Conservation (phyloP, 2,888 invertebrate genomes). For the Scaeva pyrastri region DNA sequence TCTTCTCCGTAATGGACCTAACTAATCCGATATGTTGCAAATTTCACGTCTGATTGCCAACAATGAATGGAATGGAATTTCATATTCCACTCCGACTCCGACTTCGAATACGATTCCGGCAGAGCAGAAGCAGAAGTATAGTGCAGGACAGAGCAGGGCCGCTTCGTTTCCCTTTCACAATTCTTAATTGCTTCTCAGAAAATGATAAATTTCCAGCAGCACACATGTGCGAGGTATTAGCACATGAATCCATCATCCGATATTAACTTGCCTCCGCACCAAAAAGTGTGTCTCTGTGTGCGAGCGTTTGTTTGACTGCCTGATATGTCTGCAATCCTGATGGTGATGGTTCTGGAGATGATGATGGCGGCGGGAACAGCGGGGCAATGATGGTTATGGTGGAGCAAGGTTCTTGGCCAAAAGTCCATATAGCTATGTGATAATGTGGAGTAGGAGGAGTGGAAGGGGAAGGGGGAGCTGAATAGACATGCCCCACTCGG, state of each 20-base stretch:
- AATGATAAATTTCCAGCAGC: constrained; percentile 75
- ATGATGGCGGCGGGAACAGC: background rate
- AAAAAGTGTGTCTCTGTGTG: constrained; percentile 31
- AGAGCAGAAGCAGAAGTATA: too few species aligned
- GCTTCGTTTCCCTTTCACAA: constrained; percentile 59
- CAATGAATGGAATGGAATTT: constrained; percentile 71
- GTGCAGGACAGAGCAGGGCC: background rate
- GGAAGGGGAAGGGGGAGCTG: too few species aligned
- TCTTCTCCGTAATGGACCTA: constrained; percentile 66
- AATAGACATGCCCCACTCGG: constrained; percentile 36
- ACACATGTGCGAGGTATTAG: constrained; percentile 76
- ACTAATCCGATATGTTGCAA: constrained; percentile 76
- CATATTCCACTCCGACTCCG: constrained; percentile 58
- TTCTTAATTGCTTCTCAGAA: constrained; percentile 75
- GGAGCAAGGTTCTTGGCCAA: constrained; percentile 50
- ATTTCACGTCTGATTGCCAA: constrained; percentile 75
- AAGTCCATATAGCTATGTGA: constrained; percentile 26
- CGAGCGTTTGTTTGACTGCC: constrained; percentile 5
- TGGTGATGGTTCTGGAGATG: background rate
- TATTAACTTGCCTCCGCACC: constrained; percentile 71
- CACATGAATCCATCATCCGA: constrained; percentile 75
- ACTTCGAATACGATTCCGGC: too few species aligned
- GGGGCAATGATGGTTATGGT: background rate
- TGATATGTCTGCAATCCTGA: constrained; percentile 2
- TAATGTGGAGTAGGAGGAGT: too few species aligned